Percentiles rank a stretch among this genome's conserved stretches.
Conservation (phyloP, 2,113 vertebrate species). For the Salvelinus alpinus region DNA sequence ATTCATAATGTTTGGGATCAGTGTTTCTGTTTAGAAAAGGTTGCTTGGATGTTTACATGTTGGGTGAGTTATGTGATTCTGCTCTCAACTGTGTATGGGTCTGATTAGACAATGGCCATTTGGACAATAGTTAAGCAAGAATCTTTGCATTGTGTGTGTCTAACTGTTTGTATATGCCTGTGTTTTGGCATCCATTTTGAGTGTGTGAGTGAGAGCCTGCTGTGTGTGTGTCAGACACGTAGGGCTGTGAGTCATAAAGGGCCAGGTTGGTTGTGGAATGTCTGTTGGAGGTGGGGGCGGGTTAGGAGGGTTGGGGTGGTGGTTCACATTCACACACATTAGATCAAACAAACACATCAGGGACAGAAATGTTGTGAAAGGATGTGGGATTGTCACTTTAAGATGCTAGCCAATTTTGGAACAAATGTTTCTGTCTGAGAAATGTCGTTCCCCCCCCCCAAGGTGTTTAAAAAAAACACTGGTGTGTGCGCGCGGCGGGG, state of each 20-base stretch:
- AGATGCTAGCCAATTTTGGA: background rate
- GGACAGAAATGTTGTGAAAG: background rate
- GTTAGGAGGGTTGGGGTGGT: conserved; percentile 21
- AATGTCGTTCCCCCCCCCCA: background rate
- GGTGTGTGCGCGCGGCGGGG: background rate
- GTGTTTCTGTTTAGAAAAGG: too few species aligned
- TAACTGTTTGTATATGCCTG: background rate
- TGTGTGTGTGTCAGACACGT: conserved; percentile 13
- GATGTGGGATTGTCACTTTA: background rate
- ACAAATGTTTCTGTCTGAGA: background rate
- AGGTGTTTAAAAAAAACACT: background rate
- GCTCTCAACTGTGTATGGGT: too few species aligned
- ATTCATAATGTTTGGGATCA: too few species aligned
- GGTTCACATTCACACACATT: conserved; percentile 15
- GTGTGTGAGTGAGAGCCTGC: background rate
- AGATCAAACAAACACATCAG: conserved; percentile 6
- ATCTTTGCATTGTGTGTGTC: background rate
- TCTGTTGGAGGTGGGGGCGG: conserved; percentile 43
- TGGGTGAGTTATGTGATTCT: too few species aligned
- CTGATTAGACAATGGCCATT: background rate
- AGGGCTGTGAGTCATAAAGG: conserved; percentile 38
- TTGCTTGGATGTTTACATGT: too few species aligned
- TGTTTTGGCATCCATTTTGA: conserved; percentile 5
- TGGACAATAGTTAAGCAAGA: too few species aligned
- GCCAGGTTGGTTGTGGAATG: conserved; percentile 25